These are phyloP conservation scores for Melanotus villosus DNA, from an alignment of 2,888 invertebrate species.

Conservation along the genomic window DNA sequence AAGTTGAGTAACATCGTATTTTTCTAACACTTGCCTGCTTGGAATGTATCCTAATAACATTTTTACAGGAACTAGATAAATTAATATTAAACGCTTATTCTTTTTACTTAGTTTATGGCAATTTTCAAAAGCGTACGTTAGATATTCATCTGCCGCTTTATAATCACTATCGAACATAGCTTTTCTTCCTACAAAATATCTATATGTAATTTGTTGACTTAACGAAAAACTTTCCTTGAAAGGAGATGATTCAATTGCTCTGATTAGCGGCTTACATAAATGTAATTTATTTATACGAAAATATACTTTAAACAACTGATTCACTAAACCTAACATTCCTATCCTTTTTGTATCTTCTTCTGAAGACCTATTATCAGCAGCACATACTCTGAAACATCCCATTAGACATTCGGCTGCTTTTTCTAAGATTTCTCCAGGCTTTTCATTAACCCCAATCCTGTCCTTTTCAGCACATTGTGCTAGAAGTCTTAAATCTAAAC, in stretches of 20 bases:
- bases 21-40: constrained; percentile 82
- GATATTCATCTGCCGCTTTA: constrained; percentile 90
- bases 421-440: constrained; percentile 83
- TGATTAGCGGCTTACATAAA: constrained; percentile 93
- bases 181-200: constrained; percentile 96
- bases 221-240: constrained; percentile 92
- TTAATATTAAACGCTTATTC: constrained; percentile 93
- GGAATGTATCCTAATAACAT: constrained; percentile 98
- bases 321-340: constrained; percentile 96
- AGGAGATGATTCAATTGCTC: constrained; percentile 95
- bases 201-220: constrained; percentile 96
- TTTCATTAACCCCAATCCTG: constrained; percentile 69
- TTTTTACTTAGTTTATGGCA: constrained; percentile 86
- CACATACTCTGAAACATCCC: constrained; percentile 95
- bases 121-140: constrained; percentile 93
- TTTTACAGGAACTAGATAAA: constrained; percentile 96
- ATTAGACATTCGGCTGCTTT: constrained; percentile 95
- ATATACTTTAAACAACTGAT: constrained; percentile 94
- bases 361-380: constrained; percentile 92
- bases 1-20: constrained; percentile 93
- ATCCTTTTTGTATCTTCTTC: constrained; percentile 94
- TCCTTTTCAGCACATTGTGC: constrained; percentile 84
- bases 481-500: constrained; percentile 89
- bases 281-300: constrained; percentile 89
- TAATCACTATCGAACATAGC: constrained; percentile 99